Percentiles rank a stretch among this genome's conserved stretches.
Conservation (phyloP, 2,888 invertebrate species). For the Perizoma affinitatum region DNA sequence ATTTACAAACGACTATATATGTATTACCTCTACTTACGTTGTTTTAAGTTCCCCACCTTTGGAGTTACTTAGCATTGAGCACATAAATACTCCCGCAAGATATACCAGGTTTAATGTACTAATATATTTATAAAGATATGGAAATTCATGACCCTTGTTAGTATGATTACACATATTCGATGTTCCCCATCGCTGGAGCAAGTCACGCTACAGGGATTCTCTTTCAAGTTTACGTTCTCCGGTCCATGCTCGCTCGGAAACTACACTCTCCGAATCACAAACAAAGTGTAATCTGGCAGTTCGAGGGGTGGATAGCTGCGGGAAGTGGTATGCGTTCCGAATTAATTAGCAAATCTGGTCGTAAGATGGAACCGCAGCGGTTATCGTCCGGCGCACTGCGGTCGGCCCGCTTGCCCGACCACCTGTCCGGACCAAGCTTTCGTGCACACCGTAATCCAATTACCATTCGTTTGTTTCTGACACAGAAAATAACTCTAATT, state of each 20-base stretch:
- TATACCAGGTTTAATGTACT: constrained; percentile 9
- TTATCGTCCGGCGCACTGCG: constrained; percentile 49
- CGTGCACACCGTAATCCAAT: constrained; percentile 58
- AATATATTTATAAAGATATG: constrained; percentile 20
- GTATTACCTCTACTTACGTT: constrained; percentile 22
- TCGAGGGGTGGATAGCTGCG: constrained; percentile 41
- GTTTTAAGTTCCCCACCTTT: constrained; percentile 25
- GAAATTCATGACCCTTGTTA: constrained; percentile 21
- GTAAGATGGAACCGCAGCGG: constrained; percentile 58
- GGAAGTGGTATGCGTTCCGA: constrained; percentile 55
- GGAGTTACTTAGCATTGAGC: constrained; percentile 14
- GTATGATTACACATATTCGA: constrained; percentile 22
- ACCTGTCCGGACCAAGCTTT: constrained; percentile 59
- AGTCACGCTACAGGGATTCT: constrained; percentile 44
- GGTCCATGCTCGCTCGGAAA: constrained; percentile 26
- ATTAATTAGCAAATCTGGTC: constrained; percentile 70
- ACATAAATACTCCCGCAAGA: constrained; percentile 5
- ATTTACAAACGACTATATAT: constrained; percentile 26
- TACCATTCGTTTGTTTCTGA: constrained; percentile 57
- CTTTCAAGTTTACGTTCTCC: constrained; percentile 50
- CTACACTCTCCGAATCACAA: constrained; percentile 28
- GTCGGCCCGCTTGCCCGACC: constrained; percentile 48
- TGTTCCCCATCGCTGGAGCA: constrained; percentile 20
- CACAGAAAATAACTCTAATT: constrained; percentile 56
- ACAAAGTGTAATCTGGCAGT: constrained; percentile 30